Evolutionary conservation across 2,888 invertebrate genomes (phyloP).

Genomic region (Poecilobothrus nobilitatus): DNA sequence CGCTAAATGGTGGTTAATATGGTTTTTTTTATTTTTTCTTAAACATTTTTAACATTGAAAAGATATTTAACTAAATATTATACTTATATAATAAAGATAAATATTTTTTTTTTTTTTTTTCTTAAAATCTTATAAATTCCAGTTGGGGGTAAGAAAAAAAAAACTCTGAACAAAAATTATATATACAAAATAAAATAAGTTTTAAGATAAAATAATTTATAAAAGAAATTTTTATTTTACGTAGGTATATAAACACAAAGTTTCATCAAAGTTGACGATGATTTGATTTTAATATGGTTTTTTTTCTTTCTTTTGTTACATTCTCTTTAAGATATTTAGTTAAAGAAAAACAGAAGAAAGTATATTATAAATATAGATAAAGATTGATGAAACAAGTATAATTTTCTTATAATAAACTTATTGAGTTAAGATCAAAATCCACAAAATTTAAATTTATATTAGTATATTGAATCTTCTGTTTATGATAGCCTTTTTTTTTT

Average conservation of each 20-base stretch:
- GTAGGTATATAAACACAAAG: no score
- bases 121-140: conserved; percentile 13
- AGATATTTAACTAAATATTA: conserved; percentile 21
- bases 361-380: neutral
- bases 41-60: neutral
- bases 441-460: neutral
- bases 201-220: no score
- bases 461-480: neutral
- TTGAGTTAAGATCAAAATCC: conserved; percentile 3
- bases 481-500: neutral
- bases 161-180: no score
- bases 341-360: neutral
- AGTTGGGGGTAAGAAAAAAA: no score
- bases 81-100: conserved; percentile 19
- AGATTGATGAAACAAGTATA: neutral
- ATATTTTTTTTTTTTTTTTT: conserved; percentile 20
- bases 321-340: neutral
- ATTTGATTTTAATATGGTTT: neutral
- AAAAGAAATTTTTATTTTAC: no score
- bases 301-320: no score
- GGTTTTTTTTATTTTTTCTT: no score
- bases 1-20: no score
- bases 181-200: no score
- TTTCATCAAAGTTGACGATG: neutral
- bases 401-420: neutral